Evolutionary conservation across 2,113 vertebrate genomes (phyloP).

Genomic region (Atrichornis clamosus): DNA sequence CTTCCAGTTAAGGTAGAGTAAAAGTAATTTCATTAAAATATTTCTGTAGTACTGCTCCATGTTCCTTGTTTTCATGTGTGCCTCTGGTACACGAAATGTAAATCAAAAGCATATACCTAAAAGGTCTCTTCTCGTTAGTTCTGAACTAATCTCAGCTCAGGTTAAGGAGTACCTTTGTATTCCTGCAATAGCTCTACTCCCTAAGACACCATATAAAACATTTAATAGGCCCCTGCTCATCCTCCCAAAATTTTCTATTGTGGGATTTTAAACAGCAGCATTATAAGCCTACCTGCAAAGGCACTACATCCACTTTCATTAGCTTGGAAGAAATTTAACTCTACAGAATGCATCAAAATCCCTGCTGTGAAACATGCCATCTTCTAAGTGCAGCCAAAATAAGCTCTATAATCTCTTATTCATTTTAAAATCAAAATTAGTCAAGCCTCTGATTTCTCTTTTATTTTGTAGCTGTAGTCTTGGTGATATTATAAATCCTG

Average conservation of each 20-base stretch:
- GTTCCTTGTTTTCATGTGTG: background rate
- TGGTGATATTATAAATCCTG: background rate
- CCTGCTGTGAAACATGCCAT: background rate
- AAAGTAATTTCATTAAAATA: background rate
- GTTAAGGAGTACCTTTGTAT: background rate
- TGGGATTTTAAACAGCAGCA: background rate
- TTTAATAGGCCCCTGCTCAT: background rate
- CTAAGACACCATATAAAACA: background rate
- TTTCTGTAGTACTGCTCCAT: background rate
- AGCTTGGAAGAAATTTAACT: background rate
- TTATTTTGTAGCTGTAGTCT: background rate
- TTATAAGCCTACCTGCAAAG: background rate
- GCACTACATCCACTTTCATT: background rate
- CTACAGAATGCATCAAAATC: background rate
- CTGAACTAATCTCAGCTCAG: background rate
- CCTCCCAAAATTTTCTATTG: background rate
- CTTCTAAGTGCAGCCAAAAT: background rate
- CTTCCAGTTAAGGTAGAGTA: background rate
- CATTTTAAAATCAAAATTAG: slow-evolving; percentile 3
- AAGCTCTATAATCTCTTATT: background rate
- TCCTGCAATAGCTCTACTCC: background rate
- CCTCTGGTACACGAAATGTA: background rate
- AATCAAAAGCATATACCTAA: background rate
- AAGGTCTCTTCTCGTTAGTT: background rate
- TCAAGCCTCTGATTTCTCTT: background rate